Evolutionary conservation across 2,888 invertebrate species (phyloP), one percentile per base, ranked within the genome.

Genomic region (Bursaphelenchus okinawaensis): DNA sequence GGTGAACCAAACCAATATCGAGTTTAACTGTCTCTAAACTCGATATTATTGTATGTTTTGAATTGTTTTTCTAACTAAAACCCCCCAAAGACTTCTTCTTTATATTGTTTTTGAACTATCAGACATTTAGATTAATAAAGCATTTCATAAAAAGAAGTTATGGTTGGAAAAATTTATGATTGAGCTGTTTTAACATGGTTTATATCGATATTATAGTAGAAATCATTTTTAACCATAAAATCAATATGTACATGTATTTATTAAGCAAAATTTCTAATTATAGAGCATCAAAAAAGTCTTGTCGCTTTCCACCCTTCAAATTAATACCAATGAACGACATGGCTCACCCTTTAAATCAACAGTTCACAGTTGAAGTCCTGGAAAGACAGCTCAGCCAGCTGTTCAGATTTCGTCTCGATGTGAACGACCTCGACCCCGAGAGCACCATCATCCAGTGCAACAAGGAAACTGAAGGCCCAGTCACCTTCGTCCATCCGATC

Each of bases 401-500:
- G 57, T 82, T 82, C 75, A 82, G 81, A 52, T 77, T 82, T 76
- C 70, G 82, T 23, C 78, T 83, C 57, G 79, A 81, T 69, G 75
- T 87, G 69, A 86, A 89, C 70, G 82, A 90, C 61, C 72, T 81
- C 58, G 81, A 81, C 69, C 81, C 81, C 29, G 78, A 79, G 60
- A 71, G 86, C 55, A 74, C 77, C 51, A 66, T 81, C 52, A 72
- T 80, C 24, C 76, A 78, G 67, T 72, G 75, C 68, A 81, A 81
- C 70, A 75, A 80, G 64, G 72, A 75, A 52, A 74, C 74, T 20
- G 76, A 76, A 23, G 81, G 81, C 24, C 81, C 79, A 19, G 61
- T 70, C 55, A 77, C 74, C 26, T 87, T 87, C 79, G 86, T 90
- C 62, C 91, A 92, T 83, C 91, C 93, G 1, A 91, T 94, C 80